Percentiles rank a stretch among this genome's conserved stretches.
phyloP scores from a whole-genome alignment of 2,797 vertebrate genomes.

The Typhlichthys eigenmanni region DNA sequence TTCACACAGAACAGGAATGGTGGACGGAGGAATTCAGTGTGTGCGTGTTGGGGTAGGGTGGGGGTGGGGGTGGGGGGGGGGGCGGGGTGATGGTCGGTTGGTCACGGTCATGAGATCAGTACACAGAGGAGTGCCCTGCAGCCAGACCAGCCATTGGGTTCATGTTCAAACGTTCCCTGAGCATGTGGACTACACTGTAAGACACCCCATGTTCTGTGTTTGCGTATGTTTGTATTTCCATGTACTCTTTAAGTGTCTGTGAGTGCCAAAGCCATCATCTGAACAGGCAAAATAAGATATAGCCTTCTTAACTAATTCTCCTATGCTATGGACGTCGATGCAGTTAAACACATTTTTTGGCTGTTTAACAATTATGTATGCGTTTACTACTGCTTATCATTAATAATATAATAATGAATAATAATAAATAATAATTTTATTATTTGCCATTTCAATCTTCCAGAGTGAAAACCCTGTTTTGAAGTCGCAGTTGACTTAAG shows the following conservation, averaged over 20 bases:
- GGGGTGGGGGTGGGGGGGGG: background rate
- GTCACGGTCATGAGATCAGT: slow-evolving; percentile 47
- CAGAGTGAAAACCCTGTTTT: slow-evolving; percentile 9
- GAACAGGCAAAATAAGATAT: no score
- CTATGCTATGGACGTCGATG: no score
- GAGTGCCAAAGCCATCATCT: no score
- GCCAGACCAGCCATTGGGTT: no score
- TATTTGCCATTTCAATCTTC: slow-evolving; percentile 5
- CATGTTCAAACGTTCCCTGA: no score
- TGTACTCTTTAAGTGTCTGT: no score
- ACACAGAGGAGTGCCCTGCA: background rate
- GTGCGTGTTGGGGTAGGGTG: no score
- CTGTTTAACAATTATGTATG: background rate
- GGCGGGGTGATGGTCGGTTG: slow-evolving; percentile 16
- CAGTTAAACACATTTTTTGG: background rate
- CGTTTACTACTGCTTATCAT: background rate
- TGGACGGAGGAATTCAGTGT: background rate
- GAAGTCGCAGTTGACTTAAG: slow-evolving; percentile 11
- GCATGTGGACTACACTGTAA: no score
- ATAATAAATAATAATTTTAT: background rate
- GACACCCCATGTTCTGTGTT: no score
- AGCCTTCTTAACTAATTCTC: no score
- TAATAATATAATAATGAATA: background rate
- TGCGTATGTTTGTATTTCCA: no score
- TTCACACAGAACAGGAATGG: slow-evolving; percentile 23